Base-by-base conservation (phyloP, 2,888 invertebrate genomes). In the Serrognathus titanus region DNA sequence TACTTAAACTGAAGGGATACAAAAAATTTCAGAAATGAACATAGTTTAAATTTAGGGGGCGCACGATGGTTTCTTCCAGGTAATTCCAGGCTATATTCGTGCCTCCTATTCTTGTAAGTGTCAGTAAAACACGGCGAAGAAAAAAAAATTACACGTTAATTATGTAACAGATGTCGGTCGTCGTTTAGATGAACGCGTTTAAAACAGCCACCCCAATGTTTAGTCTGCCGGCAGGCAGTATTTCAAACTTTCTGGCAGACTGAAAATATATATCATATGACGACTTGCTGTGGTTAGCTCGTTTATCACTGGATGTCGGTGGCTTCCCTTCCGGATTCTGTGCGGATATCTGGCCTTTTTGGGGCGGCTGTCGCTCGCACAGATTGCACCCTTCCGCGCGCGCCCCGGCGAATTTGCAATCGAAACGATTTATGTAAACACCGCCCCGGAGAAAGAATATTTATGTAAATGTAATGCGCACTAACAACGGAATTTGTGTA, bases 131-230 rank as follows among this genome's bases (percentile, higher is more conserved):
- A 31, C 24, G 24, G 24, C 24, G 24, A 31, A 31, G 24, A 31
- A 31, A 50, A 59, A 53, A 53, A 59, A 51, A 31, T 35, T 46
- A 46, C 54, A 59, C 55, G 58, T 60, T 64, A 62, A 64, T 64
- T 64, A 64, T 60, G 48, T 54, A 58, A 59, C 64, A 64, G 61
- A 64, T 64, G 62, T 62, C 56, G 51, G 51, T 52, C 57, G 53
- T 62, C 62, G 59, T 48, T 58, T 45, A 46, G 48, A 52, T 58
- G 53, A 48, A 61, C 57, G 56, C 24, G 24, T 31, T 31, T 31
- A 31, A 31, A 31, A 31, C 24, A 31, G 54, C 51, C 51, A 51
- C 58, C 56, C 52, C 36, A 43, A 46, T 59, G 59, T 61, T 59
- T 59, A 58, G 57, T 61, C 59, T 57, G 57, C 51, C 45, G 45